Evolutionary conservation across 2,888 invertebrate species (phyloP).

Genomic region (Loripinus fragilis): DNA sequence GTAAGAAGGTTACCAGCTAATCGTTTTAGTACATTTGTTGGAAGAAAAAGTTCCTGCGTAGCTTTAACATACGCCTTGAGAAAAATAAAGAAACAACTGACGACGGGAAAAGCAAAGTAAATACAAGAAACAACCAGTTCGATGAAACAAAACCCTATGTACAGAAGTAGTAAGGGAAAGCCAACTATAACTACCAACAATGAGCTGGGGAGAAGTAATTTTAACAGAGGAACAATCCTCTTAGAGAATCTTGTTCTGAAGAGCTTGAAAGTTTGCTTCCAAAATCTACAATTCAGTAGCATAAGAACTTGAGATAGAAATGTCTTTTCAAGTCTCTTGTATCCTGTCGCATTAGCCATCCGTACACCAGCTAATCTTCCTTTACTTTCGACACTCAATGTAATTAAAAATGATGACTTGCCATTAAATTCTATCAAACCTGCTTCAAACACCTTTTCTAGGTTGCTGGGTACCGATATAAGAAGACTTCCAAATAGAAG

Average conservation of each 20-base stretch:
- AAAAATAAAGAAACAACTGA: slow-evolving; percentile 33
- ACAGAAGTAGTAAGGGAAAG: slow-evolving; percentile 11
- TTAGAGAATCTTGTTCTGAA: slow-evolving; percentile 21
- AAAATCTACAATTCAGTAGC: slow-evolving; percentile 44
- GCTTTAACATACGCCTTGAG: slow-evolving; percentile 31
- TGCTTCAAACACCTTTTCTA: slow-evolving; percentile 26
- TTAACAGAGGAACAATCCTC: not conserved
- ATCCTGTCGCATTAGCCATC: slow-evolving; percentile 28
- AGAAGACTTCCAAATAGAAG: slow-evolving; percentile 33
- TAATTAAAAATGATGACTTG: slow-evolving; percentile 5
- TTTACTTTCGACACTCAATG: not conserved
- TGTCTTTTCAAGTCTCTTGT: slow-evolving; percentile 30
- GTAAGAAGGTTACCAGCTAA: not conserved
- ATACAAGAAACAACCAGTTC: slow-evolving; percentile 23
- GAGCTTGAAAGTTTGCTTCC: slow-evolving; percentile 22
- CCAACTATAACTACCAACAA: not conserved
- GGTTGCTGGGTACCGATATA: slow-evolving; percentile 26
- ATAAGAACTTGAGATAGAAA: slow-evolving; percentile 35
- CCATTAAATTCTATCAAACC: slow-evolving; percentile 24
- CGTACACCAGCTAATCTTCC: slow-evolving; percentile 16
- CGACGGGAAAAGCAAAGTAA: slow-evolving; percentile 38
- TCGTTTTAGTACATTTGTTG: not conserved
- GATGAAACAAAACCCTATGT: slow-evolving; percentile 25
- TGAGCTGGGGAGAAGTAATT: not conserved
- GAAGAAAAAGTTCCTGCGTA: not conserved